Percentiles rank a stretch among this genome's conserved stretches.
Evolutionary conservation across 2,797 vertebrate genomes (phyloP).

Genomic region (Chaetodon trifasciatus): DNA sequence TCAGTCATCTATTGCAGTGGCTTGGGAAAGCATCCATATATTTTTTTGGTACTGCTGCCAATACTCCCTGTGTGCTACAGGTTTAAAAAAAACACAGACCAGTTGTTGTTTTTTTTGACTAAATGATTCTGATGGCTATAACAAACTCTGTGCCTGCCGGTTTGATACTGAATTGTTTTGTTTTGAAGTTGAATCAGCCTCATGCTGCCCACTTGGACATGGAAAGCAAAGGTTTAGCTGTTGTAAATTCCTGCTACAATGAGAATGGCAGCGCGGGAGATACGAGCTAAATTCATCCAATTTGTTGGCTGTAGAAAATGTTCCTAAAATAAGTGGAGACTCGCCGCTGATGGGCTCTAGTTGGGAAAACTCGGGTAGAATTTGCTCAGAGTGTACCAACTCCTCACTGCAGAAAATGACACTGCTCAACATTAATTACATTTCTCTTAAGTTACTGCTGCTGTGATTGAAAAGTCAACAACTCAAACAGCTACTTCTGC

Average conservation of each 20-base stretch:
- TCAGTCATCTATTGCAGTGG: neutral
- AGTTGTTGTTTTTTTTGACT: neutral
- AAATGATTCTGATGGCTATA: neutral
- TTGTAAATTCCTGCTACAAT: constrained; percentile 5
- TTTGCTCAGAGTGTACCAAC: neutral
- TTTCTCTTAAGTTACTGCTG: neutral
- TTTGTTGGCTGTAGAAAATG: neutral
- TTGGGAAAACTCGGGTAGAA: neutral
- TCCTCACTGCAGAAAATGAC: neutral
- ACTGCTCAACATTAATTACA: neutral
- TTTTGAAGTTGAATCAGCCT: neutral
- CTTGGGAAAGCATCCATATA: constrained; percentile 1
- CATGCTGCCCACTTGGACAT: neutral
- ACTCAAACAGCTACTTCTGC: neutral
- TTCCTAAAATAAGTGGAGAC: neutral
- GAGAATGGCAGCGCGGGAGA: neutral
- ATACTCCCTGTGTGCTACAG: neutral
- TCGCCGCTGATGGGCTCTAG: neutral
- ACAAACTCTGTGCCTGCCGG: neutral
- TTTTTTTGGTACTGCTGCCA: neutral
- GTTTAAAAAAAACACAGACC: neutral
- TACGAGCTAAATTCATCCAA: neutral
- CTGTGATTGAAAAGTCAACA: neutral
- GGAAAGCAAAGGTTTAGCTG: neutral
- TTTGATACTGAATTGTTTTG: neutral